Percentiles rank a stretch among this genome's conserved stretches.
Evolutionary conservation across 2,888 invertebrate species (phyloP).

Genomic region (Aleiodes alternator): DNA sequence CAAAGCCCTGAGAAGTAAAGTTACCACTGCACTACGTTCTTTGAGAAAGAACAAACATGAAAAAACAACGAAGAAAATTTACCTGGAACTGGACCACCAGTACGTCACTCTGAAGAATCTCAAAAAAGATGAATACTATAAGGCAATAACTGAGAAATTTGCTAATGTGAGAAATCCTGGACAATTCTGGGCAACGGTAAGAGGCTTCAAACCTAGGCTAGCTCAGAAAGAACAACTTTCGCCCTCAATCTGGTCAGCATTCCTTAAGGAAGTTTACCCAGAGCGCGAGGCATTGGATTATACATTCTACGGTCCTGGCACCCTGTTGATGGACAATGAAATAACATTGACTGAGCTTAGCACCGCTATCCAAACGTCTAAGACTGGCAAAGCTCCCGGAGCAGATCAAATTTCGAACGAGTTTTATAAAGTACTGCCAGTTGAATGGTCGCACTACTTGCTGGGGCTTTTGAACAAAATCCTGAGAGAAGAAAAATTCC

Average conservation of each 20-base stretch:
- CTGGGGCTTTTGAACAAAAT: constrained; percentile 32
- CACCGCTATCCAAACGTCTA: constrained; percentile 25
- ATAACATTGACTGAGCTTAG: background rate
- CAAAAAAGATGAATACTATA: background rate
- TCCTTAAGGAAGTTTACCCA: constrained; percentile 2
- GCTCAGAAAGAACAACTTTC: background rate
- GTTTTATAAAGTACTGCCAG: constrained; percentile 30
- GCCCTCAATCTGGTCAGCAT: background rate
- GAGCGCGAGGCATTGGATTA: background rate
- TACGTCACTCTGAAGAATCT: background rate
- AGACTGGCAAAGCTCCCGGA: constrained; percentile 46
- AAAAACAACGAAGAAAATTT: no score
- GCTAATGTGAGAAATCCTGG: background rate
- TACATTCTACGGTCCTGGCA: background rate
- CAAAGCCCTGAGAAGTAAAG: background rate
- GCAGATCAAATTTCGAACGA: constrained; percentile 45
- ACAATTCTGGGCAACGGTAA: background rate
- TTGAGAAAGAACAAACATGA: no score
- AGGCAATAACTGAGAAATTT: background rate
- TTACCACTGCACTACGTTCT: background rate
- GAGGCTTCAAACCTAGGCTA: background rate
- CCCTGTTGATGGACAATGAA: background rate
- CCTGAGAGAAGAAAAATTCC: constrained; percentile 6
- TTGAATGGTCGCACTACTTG: constrained; percentile 12
- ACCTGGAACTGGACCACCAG: no score